A percentile compares a stretch with the other conserved stretches of the same genome.
phyloP scores from a whole-genome alignment of 2,888 invertebrate genomes.

The Toxonevra muliebris region DNA sequence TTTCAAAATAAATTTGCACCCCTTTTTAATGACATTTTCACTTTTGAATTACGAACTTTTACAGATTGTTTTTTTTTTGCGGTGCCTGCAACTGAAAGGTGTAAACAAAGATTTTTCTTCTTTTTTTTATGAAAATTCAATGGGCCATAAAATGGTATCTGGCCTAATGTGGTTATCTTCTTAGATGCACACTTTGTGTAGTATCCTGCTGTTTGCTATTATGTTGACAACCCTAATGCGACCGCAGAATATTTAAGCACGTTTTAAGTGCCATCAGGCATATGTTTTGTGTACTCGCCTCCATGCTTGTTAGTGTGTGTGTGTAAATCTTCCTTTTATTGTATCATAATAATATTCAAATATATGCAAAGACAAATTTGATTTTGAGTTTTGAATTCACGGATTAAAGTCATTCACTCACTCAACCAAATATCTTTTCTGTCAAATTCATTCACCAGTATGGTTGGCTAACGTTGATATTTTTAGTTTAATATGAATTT shows the following conservation, averaged over 20 bases:
- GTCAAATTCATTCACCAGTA: too few relatives aligned
- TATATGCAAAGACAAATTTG: constrained; percentile 59
- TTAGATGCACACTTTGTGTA: constrained; percentile 60
- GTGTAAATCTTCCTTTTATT: constrained; percentile 7
- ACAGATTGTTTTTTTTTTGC: constrained; percentile 13
- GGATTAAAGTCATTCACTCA: background rate
- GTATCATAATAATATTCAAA: constrained; percentile 51
- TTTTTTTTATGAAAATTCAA: constrained; percentile 52
- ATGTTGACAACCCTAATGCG: constrained; percentile 52
- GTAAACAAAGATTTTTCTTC: constrained; percentile 49
- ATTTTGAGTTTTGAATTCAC: constrained; percentile 35
- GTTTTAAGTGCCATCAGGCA: constrained; percentile 39
- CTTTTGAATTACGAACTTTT: too few relatives aligned
- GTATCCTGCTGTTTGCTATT: constrained; percentile 15
- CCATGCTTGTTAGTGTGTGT: constrained; percentile 1
- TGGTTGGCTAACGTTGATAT: too few relatives aligned
- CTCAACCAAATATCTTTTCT: background rate
- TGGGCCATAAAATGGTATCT: constrained; percentile 65
- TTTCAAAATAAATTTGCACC: constrained; percentile 22
- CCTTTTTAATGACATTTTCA: constrained; percentile 18
- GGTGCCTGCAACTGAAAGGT: constrained; percentile 55
- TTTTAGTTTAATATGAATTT: too few relatives aligned
- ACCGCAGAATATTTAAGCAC: constrained; percentile 53
- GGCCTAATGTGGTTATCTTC: constrained; percentile 61
- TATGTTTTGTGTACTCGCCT: constrained; percentile 38